These are phyloP conservation scores for Drosophila mercatorum DNA, from an alignment of 2,888 invertebrate species.

Conservation along the genomic window DNA sequence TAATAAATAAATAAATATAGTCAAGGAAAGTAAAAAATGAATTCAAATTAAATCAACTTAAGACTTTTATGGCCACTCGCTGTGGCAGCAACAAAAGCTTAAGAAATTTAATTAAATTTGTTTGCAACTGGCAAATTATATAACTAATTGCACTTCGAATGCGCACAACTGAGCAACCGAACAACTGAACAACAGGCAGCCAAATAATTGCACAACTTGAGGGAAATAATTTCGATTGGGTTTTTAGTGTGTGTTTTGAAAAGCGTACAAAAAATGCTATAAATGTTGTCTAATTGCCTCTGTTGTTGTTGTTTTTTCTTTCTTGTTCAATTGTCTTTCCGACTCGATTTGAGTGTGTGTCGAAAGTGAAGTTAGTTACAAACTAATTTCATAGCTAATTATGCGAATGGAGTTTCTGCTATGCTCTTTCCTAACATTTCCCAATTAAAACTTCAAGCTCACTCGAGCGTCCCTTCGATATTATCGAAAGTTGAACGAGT, in stretches of 20 bases:
- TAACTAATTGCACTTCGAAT: slow-evolving; percentile 16
- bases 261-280: not conserved
- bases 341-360: not conserved
- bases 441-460: slow-evolving; percentile 13
- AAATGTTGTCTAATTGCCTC: slow-evolving; percentile 10
- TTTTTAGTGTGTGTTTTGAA: not conserved
- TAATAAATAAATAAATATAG: not conserved
- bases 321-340: not conserved
- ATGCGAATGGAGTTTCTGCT: not conserved
- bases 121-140: slow-evolving; percentile 10
- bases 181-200: slow-evolving; percentile 10
- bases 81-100: not conserved
- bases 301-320: not conserved
- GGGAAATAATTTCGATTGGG: slow-evolving; percentile 21
- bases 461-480: slow-evolving; percentile 26
- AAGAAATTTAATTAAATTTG: slow-evolving; percentile 20
- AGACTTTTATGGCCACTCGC: not conserved
- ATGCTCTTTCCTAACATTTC: not conserved
- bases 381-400: slow-evolving; percentile 4
- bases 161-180: slow-evolving; percentile 12
- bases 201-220: slow-evolving; percentile 31
- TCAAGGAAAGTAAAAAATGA: not conserved
- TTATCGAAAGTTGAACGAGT: slow-evolving; percentile 3
- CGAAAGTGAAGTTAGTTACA: slow-evolving; percentile 5
- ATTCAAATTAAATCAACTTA: not conserved